phyloP scores from a whole-genome alignment of 2,888 invertebrate species.

The Lapara coniferarum region DNA sequence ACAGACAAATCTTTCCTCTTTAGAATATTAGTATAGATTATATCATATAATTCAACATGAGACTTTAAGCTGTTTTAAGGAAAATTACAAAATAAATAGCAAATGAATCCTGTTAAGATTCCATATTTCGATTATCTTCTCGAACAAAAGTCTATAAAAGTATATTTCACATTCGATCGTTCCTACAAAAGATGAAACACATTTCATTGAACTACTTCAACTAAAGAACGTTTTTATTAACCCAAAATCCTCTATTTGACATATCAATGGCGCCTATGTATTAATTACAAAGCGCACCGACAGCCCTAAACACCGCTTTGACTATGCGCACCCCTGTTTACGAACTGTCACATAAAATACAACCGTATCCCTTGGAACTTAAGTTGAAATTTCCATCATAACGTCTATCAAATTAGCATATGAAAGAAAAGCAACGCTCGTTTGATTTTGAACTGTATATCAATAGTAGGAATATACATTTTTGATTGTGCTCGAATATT shows the following conservation, averaged over 20 bases:
- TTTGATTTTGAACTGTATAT: constrained; percentile 40
- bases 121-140: too few relatives aligned
- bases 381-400: constrained; percentile 46
- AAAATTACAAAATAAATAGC: too few relatives aligned
- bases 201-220: neutral
- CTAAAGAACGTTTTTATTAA: constrained; percentile 45
- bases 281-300: constrained; percentile 78
- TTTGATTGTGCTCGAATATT: constrained; percentile 38
- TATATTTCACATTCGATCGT: too few relatives aligned
- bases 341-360: constrained; percentile 38
- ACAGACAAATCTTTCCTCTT: too few relatives aligned
- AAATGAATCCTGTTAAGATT: too few relatives aligned
- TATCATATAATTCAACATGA: too few relatives aligned
- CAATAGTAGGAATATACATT: constrained; percentile 37
- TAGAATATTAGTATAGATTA: too few relatives aligned
- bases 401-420: constrained; percentile 61
- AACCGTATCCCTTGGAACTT: constrained; percentile 34
- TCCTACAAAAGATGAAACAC: too few relatives aligned
- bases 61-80: too few relatives aligned
- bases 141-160: too few relatives aligned
- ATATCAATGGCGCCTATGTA: constrained; percentile 78
- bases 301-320: constrained; percentile 68
- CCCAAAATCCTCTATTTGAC: constrained; percentile 68
- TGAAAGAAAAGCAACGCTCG: constrained; percentile 51
- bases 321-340: constrained; percentile 68